Percentiles rank a stretch among this genome's conserved stretches.
Conservation (phyloP, 1,140 invertebrate genomes). For the Drosophila azteca region DNA sequence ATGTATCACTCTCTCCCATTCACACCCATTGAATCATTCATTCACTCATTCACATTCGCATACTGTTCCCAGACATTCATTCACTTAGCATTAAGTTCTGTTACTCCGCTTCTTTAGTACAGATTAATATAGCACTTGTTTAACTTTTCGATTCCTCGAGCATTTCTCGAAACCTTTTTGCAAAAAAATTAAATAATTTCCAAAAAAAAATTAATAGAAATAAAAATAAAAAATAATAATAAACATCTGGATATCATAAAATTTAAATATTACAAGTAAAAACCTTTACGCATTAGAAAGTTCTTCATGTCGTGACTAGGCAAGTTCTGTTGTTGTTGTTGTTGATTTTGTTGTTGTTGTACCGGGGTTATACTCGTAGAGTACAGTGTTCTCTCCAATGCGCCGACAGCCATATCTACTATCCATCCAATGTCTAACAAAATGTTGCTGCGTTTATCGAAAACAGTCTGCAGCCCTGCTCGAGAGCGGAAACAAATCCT, state of each 20-base stretch:
- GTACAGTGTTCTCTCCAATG: not conserved
- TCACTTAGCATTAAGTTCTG: constrained; percentile 10
- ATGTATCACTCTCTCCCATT: constrained; percentile 25
- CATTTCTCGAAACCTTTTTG: constrained; percentile 20
- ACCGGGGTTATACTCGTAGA: constrained; percentile 25
- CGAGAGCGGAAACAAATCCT: too few species aligned
- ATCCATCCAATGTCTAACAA: too few species aligned
- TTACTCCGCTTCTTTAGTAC: constrained; percentile 62
- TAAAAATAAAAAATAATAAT: constrained; percentile 11
- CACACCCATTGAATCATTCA: not conserved
- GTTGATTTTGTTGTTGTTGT: constrained; percentile 10
- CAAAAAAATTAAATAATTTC: constrained; percentile 23
- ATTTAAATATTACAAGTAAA: constrained; percentile 29
- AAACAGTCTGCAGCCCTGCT: too few species aligned
- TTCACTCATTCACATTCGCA: not conserved
- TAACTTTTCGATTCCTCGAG: constrained; percentile 21
- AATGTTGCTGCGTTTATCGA: too few species aligned
- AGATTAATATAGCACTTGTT: constrained; percentile 77
- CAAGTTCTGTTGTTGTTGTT: constrained; percentile 59
- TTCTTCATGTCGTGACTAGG: constrained; percentile 80
- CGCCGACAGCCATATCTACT: too few species aligned
- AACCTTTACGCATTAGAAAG: constrained; percentile 67
- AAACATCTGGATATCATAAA: too few species aligned
- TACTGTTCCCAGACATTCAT: not conserved
- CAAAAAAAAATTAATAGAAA: constrained; percentile 24